phyloP scores from a whole-genome alignment of 2,888 invertebrate species.

The Tigriopus californicus region DNA sequence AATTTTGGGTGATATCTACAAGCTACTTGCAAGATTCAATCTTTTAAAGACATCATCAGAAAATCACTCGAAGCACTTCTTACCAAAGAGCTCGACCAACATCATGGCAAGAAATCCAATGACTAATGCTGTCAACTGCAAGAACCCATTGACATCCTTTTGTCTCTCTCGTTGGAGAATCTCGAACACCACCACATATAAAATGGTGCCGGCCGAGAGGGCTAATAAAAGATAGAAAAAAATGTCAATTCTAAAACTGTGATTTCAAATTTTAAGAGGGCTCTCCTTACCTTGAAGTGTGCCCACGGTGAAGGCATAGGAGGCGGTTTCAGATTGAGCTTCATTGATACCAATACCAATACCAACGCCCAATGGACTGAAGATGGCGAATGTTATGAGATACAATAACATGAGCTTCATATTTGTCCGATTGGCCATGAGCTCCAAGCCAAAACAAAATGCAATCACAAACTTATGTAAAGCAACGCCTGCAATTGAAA shows the following conservation, averaged over 20 bases:
- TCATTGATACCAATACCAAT: slow-evolving; percentile 37
- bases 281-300: not conserved
- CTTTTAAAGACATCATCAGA: too few species aligned
- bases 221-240: slow-evolving; percentile 55
- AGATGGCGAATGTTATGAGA: slow-evolving; percentile 41
- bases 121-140: not conserved
- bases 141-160: not conserved
- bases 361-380: slow-evolving; percentile 46
- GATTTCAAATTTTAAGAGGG: too few species aligned
- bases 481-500: slow-evolving; percentile 39
- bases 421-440: slow-evolving; percentile 41
- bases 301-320: not conserved
- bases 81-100: not conserved
- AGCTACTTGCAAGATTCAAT: too few species aligned
- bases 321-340: slow-evolving; percentile 19
- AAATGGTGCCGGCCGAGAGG: slow-evolving; percentile 68
- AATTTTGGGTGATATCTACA: too few species aligned
- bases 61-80: too few species aligned
- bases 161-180: slow-evolving; percentile 29
- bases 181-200: slow-evolving; percentile 89
- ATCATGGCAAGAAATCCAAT: not conserved
- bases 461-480: slow-evolving; percentile 69
- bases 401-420: slow-evolving; percentile 26
- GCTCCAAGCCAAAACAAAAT: slow-evolving; percentile 65
- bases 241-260: too few species aligned